Evolutionary conservation across 2,797 vertebrate genomes (phyloP).

Genomic region (Xiphorhynchus erythropygius): DNA sequence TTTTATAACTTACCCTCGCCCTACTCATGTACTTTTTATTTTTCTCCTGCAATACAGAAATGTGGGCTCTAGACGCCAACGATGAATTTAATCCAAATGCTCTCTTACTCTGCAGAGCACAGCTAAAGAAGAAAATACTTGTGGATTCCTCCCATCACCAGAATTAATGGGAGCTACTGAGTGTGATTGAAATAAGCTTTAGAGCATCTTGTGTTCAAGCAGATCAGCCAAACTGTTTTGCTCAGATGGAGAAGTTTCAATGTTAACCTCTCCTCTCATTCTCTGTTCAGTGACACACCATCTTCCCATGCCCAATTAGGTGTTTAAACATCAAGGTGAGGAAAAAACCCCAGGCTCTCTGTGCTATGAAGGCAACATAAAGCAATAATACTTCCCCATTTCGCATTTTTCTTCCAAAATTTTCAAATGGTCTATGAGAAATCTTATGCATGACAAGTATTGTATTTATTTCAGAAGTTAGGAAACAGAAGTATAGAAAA

Average conservation of each 20-base stretch:
- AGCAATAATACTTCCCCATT: not conserved
- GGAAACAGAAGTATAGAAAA: not conserved
- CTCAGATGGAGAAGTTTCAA: not conserved
- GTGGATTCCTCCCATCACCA: not conserved
- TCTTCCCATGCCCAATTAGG: not conserved
- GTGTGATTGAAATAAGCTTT: not conserved
- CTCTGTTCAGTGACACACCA: not conserved
- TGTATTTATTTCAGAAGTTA: not conserved
- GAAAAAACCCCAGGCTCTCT: not conserved
- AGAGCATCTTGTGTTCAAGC: not conserved
- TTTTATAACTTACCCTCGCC: conserved; percentile 55
- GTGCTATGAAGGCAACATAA: not conserved
- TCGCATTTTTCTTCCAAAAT: not conserved
- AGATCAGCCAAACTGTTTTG: not conserved
- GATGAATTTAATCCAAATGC: conserved; percentile 44
- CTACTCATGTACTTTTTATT: conserved; percentile 15
- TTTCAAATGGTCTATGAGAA: not conserved
- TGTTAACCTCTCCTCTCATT: not conserved
- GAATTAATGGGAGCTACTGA: not conserved
- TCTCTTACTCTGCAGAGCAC: not conserved
- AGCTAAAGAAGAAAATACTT: conserved; percentile 12
- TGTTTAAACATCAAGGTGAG: not conserved
- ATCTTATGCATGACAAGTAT: not conserved
- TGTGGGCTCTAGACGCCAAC: conserved; percentile 23
- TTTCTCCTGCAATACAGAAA: conserved; percentile 50